Evolutionary conservation across 2,888 invertebrate species (phyloP), one percentile per base, ranked within the genome.

Genomic region (Terebella lapidaria): DNA sequence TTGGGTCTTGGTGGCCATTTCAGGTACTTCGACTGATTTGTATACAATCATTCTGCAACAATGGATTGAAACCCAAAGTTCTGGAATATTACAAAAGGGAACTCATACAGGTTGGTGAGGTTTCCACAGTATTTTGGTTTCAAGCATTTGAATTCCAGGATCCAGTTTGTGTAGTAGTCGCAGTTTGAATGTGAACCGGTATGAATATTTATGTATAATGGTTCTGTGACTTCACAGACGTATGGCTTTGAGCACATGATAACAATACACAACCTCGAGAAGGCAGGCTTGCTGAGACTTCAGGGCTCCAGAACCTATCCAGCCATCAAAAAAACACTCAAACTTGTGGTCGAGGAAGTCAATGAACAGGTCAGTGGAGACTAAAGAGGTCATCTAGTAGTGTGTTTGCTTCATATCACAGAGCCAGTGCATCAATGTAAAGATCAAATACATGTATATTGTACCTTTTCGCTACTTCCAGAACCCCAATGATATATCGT

Each of bases 51-150:
- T 85, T 89, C 22, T 92, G 94, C 1, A 91, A 90, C 59, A 93
- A 93, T 22, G 99, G 99, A 0, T 84, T 99, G 2, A 95, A 95
- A 78, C 89, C 88, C 1, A 94, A 94, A 79, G 85, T 95, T 0
- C 68, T 92, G 57, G 88, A 88, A 66, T 85, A 85, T 71, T 91
- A 90, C 73, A 88, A 88, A 74, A 81, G 87, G 67, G 88, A 89
- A 78, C 84, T 91, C 54, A 81, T 87, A 57, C 87, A 82, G 76
- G 82, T 82, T n/a, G 18, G 24, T 22, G n/a, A n/a, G n/a, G n/a
- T n/a, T n/a, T n/a, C n/a, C n/a, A n/a, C n/a, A n/a, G n/a, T n/a
- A n/a, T n/a, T n/a, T n/a, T n/a, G n/a, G n/a, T n/a, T n/a, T n/a
- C n/a, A n/a, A n/a, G n/a, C n/a, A n/a, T n/a, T n/a, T n/a, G n/a